Evolutionary conservation across 2,113 vertebrate species (phyloP), one percentile per base, ranked within the genome.

Genomic region (Corythoichthys intestinalis): DNA sequence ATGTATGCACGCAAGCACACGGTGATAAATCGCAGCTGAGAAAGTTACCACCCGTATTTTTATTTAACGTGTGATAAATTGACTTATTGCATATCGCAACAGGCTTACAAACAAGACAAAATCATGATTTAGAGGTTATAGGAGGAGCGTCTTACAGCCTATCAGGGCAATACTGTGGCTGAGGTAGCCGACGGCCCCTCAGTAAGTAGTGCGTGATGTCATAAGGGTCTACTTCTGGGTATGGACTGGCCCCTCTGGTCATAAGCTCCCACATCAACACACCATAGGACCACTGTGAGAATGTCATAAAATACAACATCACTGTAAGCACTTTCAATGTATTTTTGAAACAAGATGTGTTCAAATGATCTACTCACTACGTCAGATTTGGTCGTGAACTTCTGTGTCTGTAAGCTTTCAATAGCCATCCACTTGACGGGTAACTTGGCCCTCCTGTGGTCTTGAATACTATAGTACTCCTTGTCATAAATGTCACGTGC

Each of bases 341-440:
- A 17, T 17, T 4, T n/a, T 17, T 52, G 6, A 17, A 52, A 52
- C 2, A 52, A 17, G 20, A 28, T 28, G 20, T 28, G 20, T 28
- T 28, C 20, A 28, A 44, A 4, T 8, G 41, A 44, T 49, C 2
- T 7, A 82, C 94, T 92, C 79, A 98, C 97, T 91, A 98, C 97
- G 0, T 99, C 97, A 0, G 96, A 98, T 79, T 98, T 99, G 54
- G 89, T 95, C 10, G 97, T 98, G 85, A 98, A 99, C 83, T 95
- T 97, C 77, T 98, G 96, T 5, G 93, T 97, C 89, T 96, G 96
- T 59, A 99, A 91, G 77, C 97, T 98, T 86, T 99, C 97, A 14
- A 98, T 91, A 0, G 97, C 96, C 97, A 99, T 99, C 97, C 96
- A 99, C 72, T 99, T 99, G 72, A 99, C 95, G 0, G 97, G 97